A percentile compares a stretch with the other conserved stretches of the same genome.
These are phyloP conservation scores for Myrmophylax atrothorax DNA, from an alignment of 2,113 vertebrate genomes.

Conservation along the genomic window DNA sequence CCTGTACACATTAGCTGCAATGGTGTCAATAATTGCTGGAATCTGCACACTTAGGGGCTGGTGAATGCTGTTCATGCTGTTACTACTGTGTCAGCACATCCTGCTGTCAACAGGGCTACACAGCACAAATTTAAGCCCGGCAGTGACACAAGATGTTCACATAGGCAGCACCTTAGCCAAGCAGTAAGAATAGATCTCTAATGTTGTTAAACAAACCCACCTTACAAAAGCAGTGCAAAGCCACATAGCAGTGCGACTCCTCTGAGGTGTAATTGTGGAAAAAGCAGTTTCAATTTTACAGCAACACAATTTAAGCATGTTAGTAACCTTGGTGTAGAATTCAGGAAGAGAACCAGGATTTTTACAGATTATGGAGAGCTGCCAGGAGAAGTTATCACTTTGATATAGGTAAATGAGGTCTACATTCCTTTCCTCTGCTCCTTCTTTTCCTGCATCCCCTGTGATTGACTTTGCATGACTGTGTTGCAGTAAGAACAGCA, in stretches of 20 bases:
- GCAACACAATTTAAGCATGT: background rate
- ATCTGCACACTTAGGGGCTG: background rate
- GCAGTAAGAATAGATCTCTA: background rate
- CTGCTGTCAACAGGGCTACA: background rate
- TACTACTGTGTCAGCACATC: conserved; percentile 41
- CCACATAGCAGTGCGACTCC: background rate
- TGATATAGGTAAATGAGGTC: background rate
- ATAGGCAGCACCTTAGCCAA: background rate
- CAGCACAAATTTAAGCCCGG: background rate
- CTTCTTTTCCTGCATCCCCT: background rate
- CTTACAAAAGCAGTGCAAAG: background rate
- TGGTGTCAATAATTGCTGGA: conserved; percentile 14
- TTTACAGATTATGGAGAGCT: background rate
- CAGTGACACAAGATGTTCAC: background rate
- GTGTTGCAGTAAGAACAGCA: background rate
- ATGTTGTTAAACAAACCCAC: background rate
- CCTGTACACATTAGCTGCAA: background rate
- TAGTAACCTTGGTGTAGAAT: background rate
- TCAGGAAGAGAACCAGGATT: background rate
- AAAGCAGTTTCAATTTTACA: background rate
- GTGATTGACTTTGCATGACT: background rate
- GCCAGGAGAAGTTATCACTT: background rate
- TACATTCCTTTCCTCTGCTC: background rate
- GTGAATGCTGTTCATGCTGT: background rate
- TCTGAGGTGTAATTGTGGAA: background rate